phyloP scores from a whole-genome alignment of 2,797 vertebrate genomes.

The Hafferia zeledoni region DNA sequence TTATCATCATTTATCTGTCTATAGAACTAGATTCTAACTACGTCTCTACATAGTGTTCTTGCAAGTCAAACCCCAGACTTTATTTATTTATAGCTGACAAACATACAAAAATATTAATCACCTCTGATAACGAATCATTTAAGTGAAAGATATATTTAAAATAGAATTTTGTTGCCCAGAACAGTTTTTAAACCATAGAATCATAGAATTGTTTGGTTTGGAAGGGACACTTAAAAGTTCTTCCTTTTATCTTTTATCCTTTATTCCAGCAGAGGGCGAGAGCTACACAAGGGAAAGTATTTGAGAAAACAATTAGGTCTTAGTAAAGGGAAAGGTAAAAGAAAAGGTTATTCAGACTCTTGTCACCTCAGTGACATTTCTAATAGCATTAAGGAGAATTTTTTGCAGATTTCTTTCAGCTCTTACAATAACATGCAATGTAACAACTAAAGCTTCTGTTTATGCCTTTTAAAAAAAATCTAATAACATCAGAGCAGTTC shows the following conservation, averaged over 20 bases:
- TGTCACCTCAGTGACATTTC: background rate
- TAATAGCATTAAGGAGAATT: background rate
- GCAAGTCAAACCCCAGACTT: background rate
- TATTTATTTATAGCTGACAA: background rate
- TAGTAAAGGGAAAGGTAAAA: background rate
- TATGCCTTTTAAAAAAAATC: background rate
- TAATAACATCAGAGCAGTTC: background rate
- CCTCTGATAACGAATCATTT: background rate
- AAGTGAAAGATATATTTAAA: background rate
- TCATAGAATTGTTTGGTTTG: background rate
- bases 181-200: background rate
- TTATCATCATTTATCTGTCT: background rate
- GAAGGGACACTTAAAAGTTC: background rate
- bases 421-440: background rate
- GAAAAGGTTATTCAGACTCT: background rate
- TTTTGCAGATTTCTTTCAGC: background rate
- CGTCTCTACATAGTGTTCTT: background rate
- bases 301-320: background rate
- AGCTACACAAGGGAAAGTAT: background rate
- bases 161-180: background rate
- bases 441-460: background rate
- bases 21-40: background rate
- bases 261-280: constrained; percentile 22
- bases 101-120: background rate
- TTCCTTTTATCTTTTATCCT: background rate